These are phyloP conservation scores for Latrodectus elegans DNA, from an alignment of 2,888 invertebrate species.

Conservation along the genomic window DNA sequence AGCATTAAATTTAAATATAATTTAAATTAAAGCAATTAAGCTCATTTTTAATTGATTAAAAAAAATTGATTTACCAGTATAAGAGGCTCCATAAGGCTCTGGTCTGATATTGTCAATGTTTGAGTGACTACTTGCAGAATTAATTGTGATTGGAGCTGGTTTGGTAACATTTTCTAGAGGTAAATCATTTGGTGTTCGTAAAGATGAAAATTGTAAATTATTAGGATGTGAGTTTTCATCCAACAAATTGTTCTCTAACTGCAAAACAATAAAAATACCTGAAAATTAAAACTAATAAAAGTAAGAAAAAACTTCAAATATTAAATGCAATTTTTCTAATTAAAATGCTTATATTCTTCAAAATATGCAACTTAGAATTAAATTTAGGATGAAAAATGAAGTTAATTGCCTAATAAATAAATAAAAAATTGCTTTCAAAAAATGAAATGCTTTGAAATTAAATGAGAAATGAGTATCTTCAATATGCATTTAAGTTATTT, in stretches of 20 bases:
- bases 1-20: too few relatives aligned
- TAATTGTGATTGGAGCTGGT: slow-evolving; percentile 45
- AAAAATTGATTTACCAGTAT: slow-evolving; percentile 19
- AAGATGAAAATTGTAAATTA: slow-evolving; percentile 41
- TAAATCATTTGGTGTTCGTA: slow-evolving; percentile 35
- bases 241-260: slow-evolving; percentile 45
- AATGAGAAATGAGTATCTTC: too few relatives aligned
- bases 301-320: too few relatives aligned
- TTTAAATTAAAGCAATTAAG: background rate
- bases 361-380: too few relatives aligned
- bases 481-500: too few relatives aligned
- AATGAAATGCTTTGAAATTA: too few relatives aligned
- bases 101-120: slow-evolving; percentile 44
- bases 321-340: too few relatives aligned
- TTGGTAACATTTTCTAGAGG: slow-evolving; percentile 41
- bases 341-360: too few relatives aligned
- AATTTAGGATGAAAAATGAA: too few relatives aligned
- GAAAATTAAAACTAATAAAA: too few relatives aligned
- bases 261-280: background rate
- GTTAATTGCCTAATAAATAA: too few relatives aligned
- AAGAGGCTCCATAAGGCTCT: slow-evolving; percentile 63
- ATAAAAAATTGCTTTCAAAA: too few relatives aligned
- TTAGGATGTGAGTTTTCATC: slow-evolving; percentile 49
- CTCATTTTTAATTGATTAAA: background rate
- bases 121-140: slow-evolving; percentile 28